A percentile compares a stretch with the other conserved stretches of the same genome.
Conservation (phyloP, 2,113 vertebrate species). For the Phaetusa simplex region DNA sequence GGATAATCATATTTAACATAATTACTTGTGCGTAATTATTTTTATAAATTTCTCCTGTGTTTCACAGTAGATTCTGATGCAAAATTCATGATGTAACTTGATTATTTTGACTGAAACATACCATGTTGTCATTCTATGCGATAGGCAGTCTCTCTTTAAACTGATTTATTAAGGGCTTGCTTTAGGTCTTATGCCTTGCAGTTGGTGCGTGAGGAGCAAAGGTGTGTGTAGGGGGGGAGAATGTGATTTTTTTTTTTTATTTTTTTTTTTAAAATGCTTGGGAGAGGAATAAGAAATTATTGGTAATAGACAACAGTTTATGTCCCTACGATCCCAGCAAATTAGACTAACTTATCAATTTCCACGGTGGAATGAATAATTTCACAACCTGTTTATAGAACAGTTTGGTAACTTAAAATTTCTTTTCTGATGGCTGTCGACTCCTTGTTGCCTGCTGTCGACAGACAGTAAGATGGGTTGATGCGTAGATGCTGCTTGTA, state of each 20-base stretch:
- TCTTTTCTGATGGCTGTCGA: neutral
- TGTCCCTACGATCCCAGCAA: neutral
- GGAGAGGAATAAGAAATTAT: neutral
- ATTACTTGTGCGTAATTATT: slow-evolving; percentile 26
- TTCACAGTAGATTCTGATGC: neutral
- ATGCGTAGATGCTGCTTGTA: neutral
- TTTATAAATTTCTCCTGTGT: slow-evolving; percentile 15
- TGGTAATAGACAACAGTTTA: neutral
- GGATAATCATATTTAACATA: slow-evolving; percentile 33
- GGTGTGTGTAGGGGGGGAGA: neutral
- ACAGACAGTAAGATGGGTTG: neutral
- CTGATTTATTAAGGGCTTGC: neutral
- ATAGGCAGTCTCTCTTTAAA: neutral
- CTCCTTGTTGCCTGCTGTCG: neutral
- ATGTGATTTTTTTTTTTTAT: neutral
- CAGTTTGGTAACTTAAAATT: neutral
- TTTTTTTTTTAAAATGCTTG: neutral
- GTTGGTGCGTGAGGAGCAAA: neutral
- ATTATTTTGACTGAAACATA: neutral
- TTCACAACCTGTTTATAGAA: neutral
- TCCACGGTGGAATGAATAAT: neutral
- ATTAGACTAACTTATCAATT: neutral
- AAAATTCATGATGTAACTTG: neutral
- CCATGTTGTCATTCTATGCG: neutral
- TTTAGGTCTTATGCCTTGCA: neutral